Conservation (phyloP, 2,888 invertebrate species). For the Synergus itoensis region DNA sequence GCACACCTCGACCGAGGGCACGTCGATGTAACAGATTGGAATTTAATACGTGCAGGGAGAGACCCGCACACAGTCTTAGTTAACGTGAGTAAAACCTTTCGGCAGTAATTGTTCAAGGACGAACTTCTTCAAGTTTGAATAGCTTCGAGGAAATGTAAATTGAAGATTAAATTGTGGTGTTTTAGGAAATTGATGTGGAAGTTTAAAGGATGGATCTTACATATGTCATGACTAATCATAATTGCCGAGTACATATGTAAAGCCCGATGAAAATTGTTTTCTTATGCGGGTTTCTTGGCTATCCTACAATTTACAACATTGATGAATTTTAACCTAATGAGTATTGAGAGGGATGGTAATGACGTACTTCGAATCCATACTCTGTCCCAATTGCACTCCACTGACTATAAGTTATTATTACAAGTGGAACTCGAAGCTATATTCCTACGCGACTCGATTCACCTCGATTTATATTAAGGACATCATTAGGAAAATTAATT, state of each 20-base stretch:
- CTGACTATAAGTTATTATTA: background rate
- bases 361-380: background rate
- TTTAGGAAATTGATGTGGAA: background rate
- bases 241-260: too few species aligned
- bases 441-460: too few species aligned
- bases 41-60: conserved; percentile 74
- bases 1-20: conserved; percentile 53
- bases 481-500: background rate
- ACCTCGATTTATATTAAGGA: too few species aligned
- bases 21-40: conserved; percentile 76
- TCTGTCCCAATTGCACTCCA: background rate
- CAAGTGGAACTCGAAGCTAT: background rate
- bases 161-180: background rate
- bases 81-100: conserved; percentile 43
- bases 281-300: too few species aligned
- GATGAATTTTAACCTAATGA: background rate
- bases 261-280: too few species aligned
- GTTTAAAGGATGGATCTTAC: too few species aligned
- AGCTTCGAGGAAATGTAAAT: conserved; percentile 3
- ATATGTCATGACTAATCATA: too few species aligned
- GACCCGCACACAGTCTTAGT: conserved; percentile 55
- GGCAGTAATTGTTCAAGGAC: conserved; percentile 5
- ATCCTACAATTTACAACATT: background rate
- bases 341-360: background rate
- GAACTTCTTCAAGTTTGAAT: background rate